Conservation (phyloP, 2,113 vertebrate genomes). For the Athene cunicularia region DNA sequence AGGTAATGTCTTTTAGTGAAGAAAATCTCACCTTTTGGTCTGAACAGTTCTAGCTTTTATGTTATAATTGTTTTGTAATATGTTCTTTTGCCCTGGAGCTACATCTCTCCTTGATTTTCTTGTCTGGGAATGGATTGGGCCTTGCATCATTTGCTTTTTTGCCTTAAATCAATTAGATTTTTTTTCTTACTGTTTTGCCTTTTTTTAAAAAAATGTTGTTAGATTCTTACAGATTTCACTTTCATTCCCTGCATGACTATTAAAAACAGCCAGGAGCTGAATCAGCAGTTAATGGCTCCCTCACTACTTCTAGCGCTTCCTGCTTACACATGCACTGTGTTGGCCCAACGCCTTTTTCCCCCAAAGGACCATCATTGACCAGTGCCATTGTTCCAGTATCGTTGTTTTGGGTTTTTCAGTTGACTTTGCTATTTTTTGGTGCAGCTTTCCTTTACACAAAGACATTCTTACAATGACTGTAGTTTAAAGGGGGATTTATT, state of each 20-base stretch:
- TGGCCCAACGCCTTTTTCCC: background rate
- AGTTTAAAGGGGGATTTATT: conserved; percentile 1
- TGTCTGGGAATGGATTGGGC: background rate
- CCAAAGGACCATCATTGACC: background rate
- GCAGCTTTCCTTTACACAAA: background rate
- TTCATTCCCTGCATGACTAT: background rate
- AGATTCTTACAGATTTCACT: background rate
- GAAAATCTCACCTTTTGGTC: background rate
- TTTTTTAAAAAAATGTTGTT: background rate
- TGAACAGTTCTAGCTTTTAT: background rate
- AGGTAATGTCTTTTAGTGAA: background rate
- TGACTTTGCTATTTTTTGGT: background rate
- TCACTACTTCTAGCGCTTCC: background rate
- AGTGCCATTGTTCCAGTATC: background rate
- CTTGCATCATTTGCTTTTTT: background rate
- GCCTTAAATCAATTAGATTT: background rate
- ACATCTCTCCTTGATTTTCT: background rate
- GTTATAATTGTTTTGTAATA: background rate
- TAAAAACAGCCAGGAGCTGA: background rate
- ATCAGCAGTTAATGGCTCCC: background rate
- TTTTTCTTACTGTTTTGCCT: background rate
- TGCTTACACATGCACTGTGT: background rate
- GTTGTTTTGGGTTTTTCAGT: background rate
- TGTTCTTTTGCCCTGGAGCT: background rate
- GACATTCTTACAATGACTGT: background rate